A percentile compares a stretch with the other conserved stretches of the same genome.
These are phyloP conservation scores for Ceyx margarethae DNA, from an alignment of 2,113 vertebrate species.

Conservation along the genomic window DNA sequence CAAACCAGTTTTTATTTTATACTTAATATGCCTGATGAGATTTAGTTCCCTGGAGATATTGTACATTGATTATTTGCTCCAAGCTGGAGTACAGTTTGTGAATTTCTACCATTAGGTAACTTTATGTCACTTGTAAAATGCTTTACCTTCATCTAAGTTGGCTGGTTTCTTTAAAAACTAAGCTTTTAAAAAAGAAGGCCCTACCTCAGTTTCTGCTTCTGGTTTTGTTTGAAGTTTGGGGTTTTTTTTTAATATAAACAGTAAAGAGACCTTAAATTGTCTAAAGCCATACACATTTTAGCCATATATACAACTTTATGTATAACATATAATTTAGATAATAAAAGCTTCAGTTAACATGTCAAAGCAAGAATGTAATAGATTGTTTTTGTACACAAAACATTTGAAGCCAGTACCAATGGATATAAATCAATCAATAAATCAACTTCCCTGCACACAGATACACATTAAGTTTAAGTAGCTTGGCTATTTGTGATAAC, in stretches of 20 bases:
- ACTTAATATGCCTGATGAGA: not conserved
- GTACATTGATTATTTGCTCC: not conserved
- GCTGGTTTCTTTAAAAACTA: not conserved
- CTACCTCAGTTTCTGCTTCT: not conserved
- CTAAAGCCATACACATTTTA: not conserved
- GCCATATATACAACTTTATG: not conserved
- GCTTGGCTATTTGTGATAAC: not conserved
- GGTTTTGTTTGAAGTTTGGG: not conserved
- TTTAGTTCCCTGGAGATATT: not conserved
- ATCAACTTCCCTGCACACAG: fast-evolving
- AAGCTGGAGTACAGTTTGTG: not conserved
- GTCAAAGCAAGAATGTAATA: not conserved
- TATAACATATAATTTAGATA: not conserved
- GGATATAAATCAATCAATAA: not conserved
- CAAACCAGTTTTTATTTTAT: not conserved
- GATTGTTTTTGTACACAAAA: not conserved
- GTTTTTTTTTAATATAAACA: not conserved
- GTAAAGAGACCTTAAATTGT: not conserved
- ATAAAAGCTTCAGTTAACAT: not conserved
- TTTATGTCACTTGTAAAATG: not conserved
- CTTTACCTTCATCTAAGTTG: not conserved
- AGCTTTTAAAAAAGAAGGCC: not conserved
- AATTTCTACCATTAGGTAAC: not conserved
- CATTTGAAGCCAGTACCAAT: not conserved
- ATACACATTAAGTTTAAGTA: not conserved